Percentiles rank a stretch among this genome's conserved stretches.
These are phyloP conservation scores for Cryptocephalus moraei DNA, from an alignment of 2,888 invertebrate genomes.

Conservation along the genomic window DNA sequence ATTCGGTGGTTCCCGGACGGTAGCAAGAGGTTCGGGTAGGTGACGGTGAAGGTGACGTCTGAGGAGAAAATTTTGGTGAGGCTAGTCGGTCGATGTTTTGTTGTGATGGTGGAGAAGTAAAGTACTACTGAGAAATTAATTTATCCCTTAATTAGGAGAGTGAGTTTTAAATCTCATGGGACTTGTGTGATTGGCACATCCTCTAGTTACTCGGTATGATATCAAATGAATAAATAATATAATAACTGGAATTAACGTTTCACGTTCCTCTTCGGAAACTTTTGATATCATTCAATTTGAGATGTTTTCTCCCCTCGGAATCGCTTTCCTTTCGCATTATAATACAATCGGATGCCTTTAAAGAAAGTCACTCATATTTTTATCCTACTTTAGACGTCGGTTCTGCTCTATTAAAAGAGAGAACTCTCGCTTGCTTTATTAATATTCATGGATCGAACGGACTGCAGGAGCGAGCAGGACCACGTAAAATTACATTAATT, in stretches of 20 bases:
- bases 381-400: neutral
- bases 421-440: neutral
- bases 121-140: no score
- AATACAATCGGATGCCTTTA: conserved; percentile 2
- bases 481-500: neutral
- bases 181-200: no score
- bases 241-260: no score
- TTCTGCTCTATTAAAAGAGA: conserved; percentile 3
- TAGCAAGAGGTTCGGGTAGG: conserved; percentile 16
- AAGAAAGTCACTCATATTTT: conserved; percentile 1
- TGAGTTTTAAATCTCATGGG: no score
- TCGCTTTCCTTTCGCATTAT: neutral
- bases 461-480: neutral
- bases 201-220: no score
- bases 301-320: neutral
- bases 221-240: no score
- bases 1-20: neutral
- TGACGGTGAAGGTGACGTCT: conserved; percentile 20
- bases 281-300: neutral
- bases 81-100: no score
- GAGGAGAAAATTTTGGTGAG: conserved; percentile 8
- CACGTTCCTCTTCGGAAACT: no score
- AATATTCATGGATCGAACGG: neutral
- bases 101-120: no score
- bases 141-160: no score